Base-by-base conservation (phyloP, 2,888 invertebrate genomes). In the Mycalesis mineus region DNA sequence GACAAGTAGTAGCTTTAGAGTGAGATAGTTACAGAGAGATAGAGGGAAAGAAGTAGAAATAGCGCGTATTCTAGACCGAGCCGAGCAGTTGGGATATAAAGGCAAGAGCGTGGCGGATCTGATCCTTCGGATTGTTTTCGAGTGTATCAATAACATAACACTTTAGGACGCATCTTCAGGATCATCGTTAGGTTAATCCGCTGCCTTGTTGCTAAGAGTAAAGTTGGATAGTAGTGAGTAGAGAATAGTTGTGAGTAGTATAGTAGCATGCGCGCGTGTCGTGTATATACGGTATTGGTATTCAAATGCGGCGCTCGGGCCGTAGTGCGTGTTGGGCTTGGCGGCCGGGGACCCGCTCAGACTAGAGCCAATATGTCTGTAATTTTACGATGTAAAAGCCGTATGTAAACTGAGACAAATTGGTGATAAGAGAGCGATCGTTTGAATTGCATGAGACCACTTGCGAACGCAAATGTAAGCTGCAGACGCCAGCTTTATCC, bases 281-380 rank as follows among this genome's bases (percentile, higher is more conserved):
- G 84, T 87, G 89, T 88, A 82, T 78, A n/a, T 80, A 82, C 80
- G 89, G 92, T 92, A 92, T 93, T 93, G 93, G 93, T 93, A 93
- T 93, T 93, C 93, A 93, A 93, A 93, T 93, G 92, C 92, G 90
- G 88, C 88, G 86, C 84, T 88, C 87, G 88, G 84, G 86, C 84
- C 83, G 71, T 80, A 75, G 84, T 84, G 87, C 80, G 80, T 82
- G 84, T 78, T 61, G 72, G 70, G 73, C 73, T 68, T 70, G 67
- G 69, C 67, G 71, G 69, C 73, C 71, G 66, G 50, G 62, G 63
- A 62, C 63, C 58, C 56, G 55, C 55, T 58, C 54, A 60, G 57
- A 57, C 62, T 59, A 42, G 54, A 60, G 56, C 54, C 51, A 51
- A 47, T 50, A 15, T 33, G 47, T 59, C 40, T 42, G 11, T 28